Evolutionary conservation across 1,140 invertebrate species (phyloP), one percentile per base, ranked within the genome.

Genomic region (Musca domestica): DNA sequence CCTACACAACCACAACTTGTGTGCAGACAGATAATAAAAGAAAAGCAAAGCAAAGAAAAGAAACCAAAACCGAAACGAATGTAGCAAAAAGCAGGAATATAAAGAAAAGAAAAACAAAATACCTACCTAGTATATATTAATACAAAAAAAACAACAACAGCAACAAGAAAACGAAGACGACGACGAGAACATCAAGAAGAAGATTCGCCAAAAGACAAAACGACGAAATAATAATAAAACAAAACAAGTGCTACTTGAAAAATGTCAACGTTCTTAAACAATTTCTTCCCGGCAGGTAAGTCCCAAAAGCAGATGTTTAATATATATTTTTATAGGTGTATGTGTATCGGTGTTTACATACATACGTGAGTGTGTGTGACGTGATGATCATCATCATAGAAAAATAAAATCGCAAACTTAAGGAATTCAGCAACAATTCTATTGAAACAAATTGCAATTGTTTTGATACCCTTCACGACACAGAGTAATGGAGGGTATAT

Each of bases 201-300:
- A 48, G 22, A 47, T 41, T 51, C 46, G 15, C 34, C 27, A 61
- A 67, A 63, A 22, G 47, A 61, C 34, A 61, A 22, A 70, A 70
- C 30, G 52, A 48, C 69, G 27, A 41, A 70, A 71, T 41, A 67
- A 70, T 63, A 70, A 71, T 22, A 69, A 67, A 23, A 70, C 12
- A 27, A 52, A 46, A 41, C 54, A 56, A 49, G 47, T 70, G 70
- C 27, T 70, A 66, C 51, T 49, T 46, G 34, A 47, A 76, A 78
- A 80, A 80, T 80, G 78, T 80, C 78, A 78, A 80, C 78, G 73
- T 80, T 80, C 73, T 80, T 80, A 70, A 80, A 80, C 74, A 80
- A 80, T 76, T 80, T 80, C 70, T 80, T 80, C 69, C 78, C 78
- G 71, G 78, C 78, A 80, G 78, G 78, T 80, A 74, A 80, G 78